Base-by-base conservation (phyloP, 2,797 vertebrate genomes). In the Sebastes steindachneri region DNA sequence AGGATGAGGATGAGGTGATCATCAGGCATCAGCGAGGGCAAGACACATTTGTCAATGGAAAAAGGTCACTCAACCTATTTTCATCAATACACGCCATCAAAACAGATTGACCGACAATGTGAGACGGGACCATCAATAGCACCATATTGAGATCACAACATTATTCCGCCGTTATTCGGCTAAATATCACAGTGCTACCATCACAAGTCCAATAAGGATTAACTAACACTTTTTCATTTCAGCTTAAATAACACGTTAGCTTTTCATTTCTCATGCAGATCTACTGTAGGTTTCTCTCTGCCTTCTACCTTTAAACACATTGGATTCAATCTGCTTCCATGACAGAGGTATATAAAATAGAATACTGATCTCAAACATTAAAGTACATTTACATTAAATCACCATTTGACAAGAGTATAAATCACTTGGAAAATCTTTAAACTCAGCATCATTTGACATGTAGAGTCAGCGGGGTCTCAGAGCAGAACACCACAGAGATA, bases 171-270 rank as follows among this genome's bases (percentile, higher is more conserved):
- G 72, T 85, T 73, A 88, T 77, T 69, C 19, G 76, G 90, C 91
- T 89, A 90, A 92, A 93, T 88, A 93, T 95, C 93, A 94, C 93
- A 94, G 92, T 93, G 93, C 92, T 93, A 93, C 88, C 91, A 93
- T 89, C 91, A 95, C 91, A 90, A 90, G 81, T 90, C 90, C 92
- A 93, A 91, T 89, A 91, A 89, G 79, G 80, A 89, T 86, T 79
- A 88, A 93, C 88, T 82, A 89, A 91, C 91, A 94, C 82, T 69
- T 92, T 53, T 89, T 83, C 60, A 88, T 66, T 88, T 88, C 70
- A 66, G 85, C 82, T 92, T 85, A 89, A 92, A 90, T 81, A 86
- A 86, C 77, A 91, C 59, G 25, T 88, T 77, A 80, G 85, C 73
- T 65, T 88, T 53, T 75, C 5, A 21, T 69, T 81, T 72, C 76